Conservation (phyloP, 2,113 vertebrate species). For the Pagrus major region DNA sequence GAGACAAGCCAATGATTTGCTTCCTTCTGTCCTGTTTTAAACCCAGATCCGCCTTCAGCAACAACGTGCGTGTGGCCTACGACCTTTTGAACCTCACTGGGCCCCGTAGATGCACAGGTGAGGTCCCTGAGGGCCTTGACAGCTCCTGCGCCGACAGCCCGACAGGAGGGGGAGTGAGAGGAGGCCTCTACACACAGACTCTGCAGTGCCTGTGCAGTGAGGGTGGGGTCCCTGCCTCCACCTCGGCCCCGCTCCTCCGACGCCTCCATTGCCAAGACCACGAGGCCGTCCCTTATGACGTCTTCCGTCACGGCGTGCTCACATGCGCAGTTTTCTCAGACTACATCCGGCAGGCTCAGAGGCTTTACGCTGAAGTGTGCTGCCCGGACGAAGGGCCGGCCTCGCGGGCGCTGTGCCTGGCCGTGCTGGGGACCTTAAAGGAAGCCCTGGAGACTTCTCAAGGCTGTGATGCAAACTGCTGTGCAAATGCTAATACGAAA, state of each 20-base stretch:
- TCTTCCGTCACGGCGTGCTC: constrained; percentile 92
- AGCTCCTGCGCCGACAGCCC: constrained; percentile 16
- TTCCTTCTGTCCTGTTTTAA: neutral
- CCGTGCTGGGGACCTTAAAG: constrained; percentile 89
- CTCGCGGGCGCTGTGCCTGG: constrained; percentile 85
- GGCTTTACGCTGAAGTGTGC: constrained; percentile 88
- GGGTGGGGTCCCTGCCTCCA: constrained; percentile 84
- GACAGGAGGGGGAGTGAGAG: constrained; percentile 84
- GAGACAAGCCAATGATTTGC: neutral
- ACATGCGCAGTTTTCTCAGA: constrained; percentile 93
- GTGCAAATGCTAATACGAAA: constrained; percentile 56
- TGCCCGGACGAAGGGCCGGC: constrained; percentile 77
- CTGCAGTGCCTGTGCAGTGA: constrained; percentile 89
- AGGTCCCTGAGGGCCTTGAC: constrained; percentile 43
- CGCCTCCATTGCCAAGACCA: constrained; percentile 92
- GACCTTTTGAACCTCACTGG: constrained; percentile 83
- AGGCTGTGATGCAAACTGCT: constrained; percentile 47
- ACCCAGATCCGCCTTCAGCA: constrained; percentile 79
- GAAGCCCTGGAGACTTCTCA: constrained; percentile 86
- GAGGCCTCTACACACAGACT: constrained; percentile 89
- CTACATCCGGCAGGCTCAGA: constrained; percentile 88
- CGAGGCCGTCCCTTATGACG: constrained; percentile 90
- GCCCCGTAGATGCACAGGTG: constrained; percentile 14
- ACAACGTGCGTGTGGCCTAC: constrained; percentile 85
- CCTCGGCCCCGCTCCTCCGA: constrained; percentile 84